Evolutionary conservation across 1,140 invertebrate genomes (phyloP), one percentile per base, ranked within the genome.

Genomic region (Heliconius himera): DNA sequence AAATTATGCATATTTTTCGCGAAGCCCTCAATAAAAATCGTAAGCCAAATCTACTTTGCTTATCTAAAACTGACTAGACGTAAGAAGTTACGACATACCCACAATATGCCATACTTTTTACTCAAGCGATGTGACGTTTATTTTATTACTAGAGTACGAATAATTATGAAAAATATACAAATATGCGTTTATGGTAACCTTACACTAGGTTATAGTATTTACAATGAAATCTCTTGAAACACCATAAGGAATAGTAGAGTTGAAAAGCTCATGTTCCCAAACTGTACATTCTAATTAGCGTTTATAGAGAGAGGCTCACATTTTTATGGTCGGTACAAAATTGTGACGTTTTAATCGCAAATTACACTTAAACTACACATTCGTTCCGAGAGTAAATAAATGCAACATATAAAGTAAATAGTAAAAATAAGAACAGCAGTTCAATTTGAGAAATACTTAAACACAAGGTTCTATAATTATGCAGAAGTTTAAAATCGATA

Each of bases 121-220:
- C 88, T 87, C 83, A 91, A 90, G 88, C 89, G 80, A 85, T 83
- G 83, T 86, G 85, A 86, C 82, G 71, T 85, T 66, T 66, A 76
- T 73, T 71, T 77, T 71, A 76, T 70, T 84, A 87, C 82, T 81
- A 81, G 73, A 83, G 79, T 87, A 84, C 82, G 84, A 85, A 83
- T 83, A 83, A 84, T 88, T 89, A 90, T 91, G 90, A 88, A 92
- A 91, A 93, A 92, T 93, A 92, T 93, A 93, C 91, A 93, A 91
- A 93, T 88, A 87, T 87, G 88, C 77, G 76, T n/a, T 51, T 84
- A 89, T 87, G 88, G 85, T 91, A 89, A 90, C 86, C 90, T 91
- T 89, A 91, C 41, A 82, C 81, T 91, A 89, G 74, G 79, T 81
- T 85, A 83, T 75, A 81, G 60, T 90, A 90, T 91, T 85, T 91